Percentiles rank a stretch among this genome's conserved stretches.
Evolutionary conservation across 2,113 vertebrate genomes (phyloP).

Genomic region (Epinephelus lanceolatus): DNA sequence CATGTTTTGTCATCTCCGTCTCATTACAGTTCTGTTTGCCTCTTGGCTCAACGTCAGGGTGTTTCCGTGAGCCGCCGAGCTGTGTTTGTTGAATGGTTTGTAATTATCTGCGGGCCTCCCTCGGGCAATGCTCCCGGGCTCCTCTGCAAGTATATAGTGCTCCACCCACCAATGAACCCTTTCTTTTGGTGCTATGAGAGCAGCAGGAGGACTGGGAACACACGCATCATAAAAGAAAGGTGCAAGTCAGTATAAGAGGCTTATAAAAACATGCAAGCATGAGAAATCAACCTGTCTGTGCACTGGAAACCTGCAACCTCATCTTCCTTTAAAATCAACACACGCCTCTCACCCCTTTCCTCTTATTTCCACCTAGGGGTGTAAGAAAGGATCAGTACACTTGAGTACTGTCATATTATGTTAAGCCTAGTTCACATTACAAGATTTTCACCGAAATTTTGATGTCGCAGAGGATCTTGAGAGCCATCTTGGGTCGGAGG

Average conservation of each 20-base stretch:
- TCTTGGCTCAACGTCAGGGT: conserved; percentile 62
- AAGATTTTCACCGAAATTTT: too few relatives aligned
- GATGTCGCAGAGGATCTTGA: too few relatives aligned
- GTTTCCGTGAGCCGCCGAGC: conserved; percentile 48
- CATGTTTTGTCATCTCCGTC: conserved; percentile 36
- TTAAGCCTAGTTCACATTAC: too few relatives aligned
- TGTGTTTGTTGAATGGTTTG: conserved; percentile 78
- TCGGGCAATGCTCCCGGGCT: conserved; percentile 67
- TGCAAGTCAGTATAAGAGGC: neutral
- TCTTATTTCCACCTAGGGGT: neutral
- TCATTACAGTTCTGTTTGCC: conserved; percentile 61
- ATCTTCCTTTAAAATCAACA: neutral
- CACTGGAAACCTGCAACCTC: neutral
- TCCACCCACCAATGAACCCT: conserved; percentile 53
- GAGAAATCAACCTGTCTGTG: neutral
- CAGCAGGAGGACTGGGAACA: conserved; percentile 29
- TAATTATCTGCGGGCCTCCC: conserved; percentile 80
- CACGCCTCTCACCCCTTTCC: neutral
- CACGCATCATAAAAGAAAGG: conserved; percentile 17
- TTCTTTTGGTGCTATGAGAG: conserved; percentile 33
- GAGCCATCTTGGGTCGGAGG: too few relatives aligned
- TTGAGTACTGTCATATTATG: too few relatives aligned
- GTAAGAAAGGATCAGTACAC: too few relatives aligned
- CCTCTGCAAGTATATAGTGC: conserved; percentile 56
- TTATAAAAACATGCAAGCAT: conserved; percentile 11